phyloP scores from a whole-genome alignment of 2,113 vertebrate species.

The Connochaetes taurinus region DNA sequence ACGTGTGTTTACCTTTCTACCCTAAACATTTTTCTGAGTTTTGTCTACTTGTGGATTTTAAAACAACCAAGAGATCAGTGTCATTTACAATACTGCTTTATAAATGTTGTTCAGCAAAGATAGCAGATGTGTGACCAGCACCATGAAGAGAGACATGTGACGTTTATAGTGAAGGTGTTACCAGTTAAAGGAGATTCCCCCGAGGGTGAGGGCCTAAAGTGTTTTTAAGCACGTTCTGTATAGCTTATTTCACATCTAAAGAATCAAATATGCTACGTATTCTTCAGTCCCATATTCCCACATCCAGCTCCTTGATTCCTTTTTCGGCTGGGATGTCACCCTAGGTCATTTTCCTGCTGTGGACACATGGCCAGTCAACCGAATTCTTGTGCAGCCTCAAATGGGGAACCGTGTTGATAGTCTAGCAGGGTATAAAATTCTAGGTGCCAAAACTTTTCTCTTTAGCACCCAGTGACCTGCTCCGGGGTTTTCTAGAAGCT shows the following conservation, averaged over 20 bases:
- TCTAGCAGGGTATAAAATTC: background rate
- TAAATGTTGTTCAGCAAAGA: background rate
- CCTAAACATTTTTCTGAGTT: background rate
- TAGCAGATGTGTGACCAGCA: background rate
- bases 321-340: background rate
- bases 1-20: background rate
- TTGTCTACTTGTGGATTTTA: background rate
- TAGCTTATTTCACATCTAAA: fast-evolving
- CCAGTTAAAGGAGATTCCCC: background rate
- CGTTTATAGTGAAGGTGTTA: background rate
- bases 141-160: fast-evolving
- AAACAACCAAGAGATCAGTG: background rate
- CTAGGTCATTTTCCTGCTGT: fast-evolving
- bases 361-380: fast-evolving
- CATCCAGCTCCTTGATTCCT: fast-evolving
- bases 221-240: fast-evolving
- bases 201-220: no score
- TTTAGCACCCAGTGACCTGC: fast-evolving
- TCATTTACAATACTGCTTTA: background rate
- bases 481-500: background rate
- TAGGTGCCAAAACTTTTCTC: fast-evolving
- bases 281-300: fast-evolving
- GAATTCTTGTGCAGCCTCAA: fast-evolving
- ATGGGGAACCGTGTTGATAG: fast-evolving
- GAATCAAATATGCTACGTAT: no score